phyloP scores from a whole-genome alignment of 2,888 invertebrate genomes.

The Eudasyphora cyanicolor region DNA sequence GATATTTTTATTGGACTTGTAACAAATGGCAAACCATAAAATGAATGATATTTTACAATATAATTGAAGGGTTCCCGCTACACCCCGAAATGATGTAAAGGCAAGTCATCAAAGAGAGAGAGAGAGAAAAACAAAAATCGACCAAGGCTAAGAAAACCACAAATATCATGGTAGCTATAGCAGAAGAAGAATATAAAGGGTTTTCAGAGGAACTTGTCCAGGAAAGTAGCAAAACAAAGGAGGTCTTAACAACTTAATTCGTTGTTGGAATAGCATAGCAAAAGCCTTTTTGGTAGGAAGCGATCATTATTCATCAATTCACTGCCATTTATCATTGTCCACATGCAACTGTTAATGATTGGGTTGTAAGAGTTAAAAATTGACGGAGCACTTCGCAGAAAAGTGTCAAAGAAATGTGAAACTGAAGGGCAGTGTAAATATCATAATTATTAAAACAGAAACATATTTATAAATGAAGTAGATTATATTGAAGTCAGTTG shows the following conservation, averaged over 20 bases:
- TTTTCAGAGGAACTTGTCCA: too few relatives aligned
- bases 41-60: conserved; percentile 62
- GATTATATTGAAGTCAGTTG: too few relatives aligned
- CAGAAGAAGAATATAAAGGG: not conserved
- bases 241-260: conserved; percentile 50
- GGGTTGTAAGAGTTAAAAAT: not conserved
- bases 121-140: too few relatives aligned
- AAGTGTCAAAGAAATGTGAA: conserved; percentile 7
- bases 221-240: not conserved
- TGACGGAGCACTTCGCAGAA: not conserved
- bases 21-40: conserved; percentile 52
- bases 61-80: conserved; percentile 56
- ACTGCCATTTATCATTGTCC: conserved; percentile 56
- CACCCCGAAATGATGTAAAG: not conserved
- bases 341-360: not conserved
- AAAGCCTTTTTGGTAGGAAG: conserved; percentile 50
- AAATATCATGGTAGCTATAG: conserved; percentile 21
- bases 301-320: conserved; percentile 42
- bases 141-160: not conserved
- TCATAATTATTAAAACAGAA: too few relatives aligned
- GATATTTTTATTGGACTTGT: conserved; percentile 36
- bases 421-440: not conserved
- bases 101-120: too few relatives aligned
- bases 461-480: too few relatives aligned
- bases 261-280: conserved; percentile 38